Percentiles rank a stretch among this genome's conserved stretches.
phyloP scores from a whole-genome alignment of 2,888 invertebrate species.

The Macropis europaea region DNA sequence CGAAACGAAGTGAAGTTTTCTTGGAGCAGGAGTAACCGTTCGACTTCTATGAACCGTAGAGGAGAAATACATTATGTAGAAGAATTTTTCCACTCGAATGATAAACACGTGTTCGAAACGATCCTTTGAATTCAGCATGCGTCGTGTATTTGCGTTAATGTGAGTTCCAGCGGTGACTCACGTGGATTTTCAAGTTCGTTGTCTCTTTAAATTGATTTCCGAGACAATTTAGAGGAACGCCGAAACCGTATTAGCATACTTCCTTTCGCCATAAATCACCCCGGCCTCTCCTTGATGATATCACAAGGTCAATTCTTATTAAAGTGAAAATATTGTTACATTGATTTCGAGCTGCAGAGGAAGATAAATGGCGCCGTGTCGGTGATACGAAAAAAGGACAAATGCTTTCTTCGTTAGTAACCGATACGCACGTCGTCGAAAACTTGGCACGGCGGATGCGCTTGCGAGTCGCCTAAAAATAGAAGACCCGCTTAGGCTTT shows the following conservation, averaged over 20 bases:
- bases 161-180: neutral
- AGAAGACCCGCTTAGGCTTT: constrained; percentile 53
- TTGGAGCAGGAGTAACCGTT: no score
- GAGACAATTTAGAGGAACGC: neutral
- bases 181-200: neutral
- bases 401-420: constrained; percentile 12
- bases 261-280: no score
- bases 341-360: no score
- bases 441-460: constrained; percentile 59
- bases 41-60: no score
- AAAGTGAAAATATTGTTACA: no score
- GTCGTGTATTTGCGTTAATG: neutral
- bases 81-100: neutral
- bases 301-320: no score
- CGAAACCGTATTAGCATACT: neutral
- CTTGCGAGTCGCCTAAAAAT: constrained; percentile 66
- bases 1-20: neutral
- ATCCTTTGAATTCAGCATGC: neutral
- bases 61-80: no score
- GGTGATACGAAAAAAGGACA: neutral
- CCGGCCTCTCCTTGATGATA: no score
- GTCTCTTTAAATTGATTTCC: neutral
- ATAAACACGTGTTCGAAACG: neutral
- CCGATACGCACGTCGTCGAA: constrained; percentile 43
- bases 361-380: neutral